Evolutionary conservation across 92 coral and sea anemone genomes (phyloP).

Genomic region (Galaxea fascicularis): DNA sequence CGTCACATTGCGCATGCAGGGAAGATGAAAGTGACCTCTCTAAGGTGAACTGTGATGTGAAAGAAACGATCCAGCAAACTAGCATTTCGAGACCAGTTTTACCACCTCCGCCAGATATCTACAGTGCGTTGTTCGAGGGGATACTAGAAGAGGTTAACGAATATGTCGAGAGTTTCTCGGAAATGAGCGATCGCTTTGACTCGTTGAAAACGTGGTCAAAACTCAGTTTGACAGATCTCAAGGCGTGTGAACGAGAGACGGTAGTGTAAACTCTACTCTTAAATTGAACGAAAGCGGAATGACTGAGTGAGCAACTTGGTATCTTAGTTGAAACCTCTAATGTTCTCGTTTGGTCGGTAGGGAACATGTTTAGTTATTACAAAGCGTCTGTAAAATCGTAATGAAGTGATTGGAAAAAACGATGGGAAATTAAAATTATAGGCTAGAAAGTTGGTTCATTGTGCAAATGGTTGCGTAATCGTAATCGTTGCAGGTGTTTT

Average conservation of each 20-base stretch:
- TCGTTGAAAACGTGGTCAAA: slow-evolving; percentile 27
- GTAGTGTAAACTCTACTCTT: slow-evolving; percentile 2
- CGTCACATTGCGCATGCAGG: slow-evolving; percentile 10
- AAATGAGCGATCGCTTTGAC: background rate
- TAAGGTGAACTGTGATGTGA: background rate
- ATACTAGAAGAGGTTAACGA: slow-evolving; percentile 47
- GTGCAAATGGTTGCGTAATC: no score
- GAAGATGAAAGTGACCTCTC: slow-evolving; percentile 1
- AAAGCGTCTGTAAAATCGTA: no score
- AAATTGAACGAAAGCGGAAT: no score
- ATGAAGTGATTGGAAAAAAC: no score
- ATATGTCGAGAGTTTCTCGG: slow-evolving; percentile 30
- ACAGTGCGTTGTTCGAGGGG: slow-evolving; percentile 49
- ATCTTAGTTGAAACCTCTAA: no score
- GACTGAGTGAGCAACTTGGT: no score
- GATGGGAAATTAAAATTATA: no score
- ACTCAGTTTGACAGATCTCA: slow-evolving; percentile 22
- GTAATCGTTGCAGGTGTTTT: no score
- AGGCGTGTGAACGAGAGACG: slow-evolving; percentile 26
- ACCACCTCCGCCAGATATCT: slow-evolving; percentile 34
- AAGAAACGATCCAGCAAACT: slow-evolving; percentile 9
- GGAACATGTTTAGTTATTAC: no score
- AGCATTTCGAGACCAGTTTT: background rate
- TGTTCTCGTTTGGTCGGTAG: no score
- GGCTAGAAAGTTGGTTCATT: no score